These are phyloP conservation scores for Eurois occulta DNA, from an alignment of 2,888 invertebrate species.

Conservation along the genomic window DNA sequence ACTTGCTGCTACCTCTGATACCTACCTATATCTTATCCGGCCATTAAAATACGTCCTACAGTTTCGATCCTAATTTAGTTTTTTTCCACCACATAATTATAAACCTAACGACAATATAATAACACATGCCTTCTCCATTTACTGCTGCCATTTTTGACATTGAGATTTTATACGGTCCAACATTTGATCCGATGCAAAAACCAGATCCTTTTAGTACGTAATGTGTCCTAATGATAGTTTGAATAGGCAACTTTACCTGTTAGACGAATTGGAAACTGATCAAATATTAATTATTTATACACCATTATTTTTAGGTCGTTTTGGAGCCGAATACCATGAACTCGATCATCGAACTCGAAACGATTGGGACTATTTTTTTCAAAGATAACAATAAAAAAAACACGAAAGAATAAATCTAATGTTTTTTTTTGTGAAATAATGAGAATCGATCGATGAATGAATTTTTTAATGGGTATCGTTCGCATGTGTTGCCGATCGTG, in stretches of 20 bases:
- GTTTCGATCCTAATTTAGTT: conserved; percentile 51
- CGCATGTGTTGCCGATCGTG: too few species aligned
- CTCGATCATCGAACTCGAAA: too few species aligned
- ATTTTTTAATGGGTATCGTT: too few species aligned
- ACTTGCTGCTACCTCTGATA: background rate
- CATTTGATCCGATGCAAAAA: conserved; percentile 34
- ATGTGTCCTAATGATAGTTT: conserved; percentile 45
- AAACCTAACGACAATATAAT: conserved; percentile 62
- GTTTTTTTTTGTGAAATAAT: too few species aligned
- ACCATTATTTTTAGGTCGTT: too few species aligned
- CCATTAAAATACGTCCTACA: conserved; percentile 38
- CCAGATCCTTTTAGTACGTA: conserved; percentile 37
- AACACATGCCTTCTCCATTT: conserved; percentile 47
- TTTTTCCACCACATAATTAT: conserved; percentile 33
- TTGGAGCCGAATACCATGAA: too few species aligned
- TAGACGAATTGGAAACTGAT: conserved; percentile 4
- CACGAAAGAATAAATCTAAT: too few species aligned
- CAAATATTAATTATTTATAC: background rate
- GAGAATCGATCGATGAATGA: too few species aligned
- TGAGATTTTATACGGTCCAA: conserved; percentile 47
- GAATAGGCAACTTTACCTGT: conserved; percentile 8
- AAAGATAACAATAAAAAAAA: too few species aligned
- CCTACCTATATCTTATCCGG: background rate
- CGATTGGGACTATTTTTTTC: too few species aligned
- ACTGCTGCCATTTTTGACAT: conserved; percentile 54